Conservation (phyloP, 2,113 vertebrate species). For the Odontophorus gujanensis region DNA sequence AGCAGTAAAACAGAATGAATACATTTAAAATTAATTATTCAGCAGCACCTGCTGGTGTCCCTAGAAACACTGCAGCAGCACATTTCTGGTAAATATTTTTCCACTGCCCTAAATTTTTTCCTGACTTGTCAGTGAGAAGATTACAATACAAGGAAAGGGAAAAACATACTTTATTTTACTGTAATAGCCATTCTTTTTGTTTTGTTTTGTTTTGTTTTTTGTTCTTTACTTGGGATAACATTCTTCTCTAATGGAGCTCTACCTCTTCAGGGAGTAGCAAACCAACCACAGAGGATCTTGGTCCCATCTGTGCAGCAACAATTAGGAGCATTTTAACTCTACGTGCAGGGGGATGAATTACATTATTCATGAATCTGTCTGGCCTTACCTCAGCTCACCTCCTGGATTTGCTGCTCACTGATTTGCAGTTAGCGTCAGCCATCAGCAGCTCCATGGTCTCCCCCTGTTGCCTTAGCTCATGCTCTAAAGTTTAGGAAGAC, state of each 20-base stretch:
- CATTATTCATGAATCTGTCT: conserved; percentile 49
- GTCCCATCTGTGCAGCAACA: conserved; percentile 35
- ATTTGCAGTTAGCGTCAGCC: neutral
- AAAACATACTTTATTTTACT: conserved; percentile 25
- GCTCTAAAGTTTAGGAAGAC: neutral
- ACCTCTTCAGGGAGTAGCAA: conserved; percentile 26
- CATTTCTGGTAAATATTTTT: conserved; percentile 19
- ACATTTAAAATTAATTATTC: conserved; percentile 47
- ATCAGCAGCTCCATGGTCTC: neutral
- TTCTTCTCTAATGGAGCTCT: conserved; percentile 12
- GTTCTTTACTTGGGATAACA: neutral
- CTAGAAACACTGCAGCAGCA: neutral
- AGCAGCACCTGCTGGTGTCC: conserved; percentile 37
- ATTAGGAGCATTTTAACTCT: conserved; percentile 54
- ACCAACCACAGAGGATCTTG: conserved; percentile 12
- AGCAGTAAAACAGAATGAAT: conserved; percentile 17
- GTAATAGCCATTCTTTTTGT: neutral
- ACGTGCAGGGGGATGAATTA: neutral
- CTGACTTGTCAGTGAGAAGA: neutral
- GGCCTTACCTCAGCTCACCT: neutral
- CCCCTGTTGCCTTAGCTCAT: neutral
- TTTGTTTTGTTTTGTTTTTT: neutral
- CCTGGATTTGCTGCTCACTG: neutral
- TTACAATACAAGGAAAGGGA: neutral
- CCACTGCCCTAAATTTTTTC: conserved; percentile 10